Evolutionary conservation across 2,888 invertebrate species (phyloP).

Genomic region (Leptarthrus brevirostris): DNA sequence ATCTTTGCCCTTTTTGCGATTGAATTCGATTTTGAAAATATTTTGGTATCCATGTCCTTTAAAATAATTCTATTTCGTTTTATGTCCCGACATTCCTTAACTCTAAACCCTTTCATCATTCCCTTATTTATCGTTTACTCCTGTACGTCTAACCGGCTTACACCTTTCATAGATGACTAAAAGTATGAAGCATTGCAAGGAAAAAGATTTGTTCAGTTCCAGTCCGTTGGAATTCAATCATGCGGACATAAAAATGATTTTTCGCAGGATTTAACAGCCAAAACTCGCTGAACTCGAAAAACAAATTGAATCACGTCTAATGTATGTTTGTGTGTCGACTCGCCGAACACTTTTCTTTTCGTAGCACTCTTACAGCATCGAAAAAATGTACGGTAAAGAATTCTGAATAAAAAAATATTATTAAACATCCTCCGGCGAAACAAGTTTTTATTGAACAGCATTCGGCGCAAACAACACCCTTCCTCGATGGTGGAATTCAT

Average conservation of each 20-base stretch:
- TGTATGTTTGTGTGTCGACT: conserved; percentile 30
- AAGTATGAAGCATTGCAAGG: conserved; percentile 2
- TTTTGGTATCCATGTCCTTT: too few relatives aligned
- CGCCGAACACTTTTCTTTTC: neutral
- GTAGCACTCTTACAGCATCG: neutral
- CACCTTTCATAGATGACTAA: neutral
- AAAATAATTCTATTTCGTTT: too few relatives aligned
- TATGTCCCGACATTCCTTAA: too few relatives aligned
- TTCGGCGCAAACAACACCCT: neutral
- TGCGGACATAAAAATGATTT: conserved; percentile 51
- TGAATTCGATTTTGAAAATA: too few relatives aligned
- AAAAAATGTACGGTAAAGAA: neutral
- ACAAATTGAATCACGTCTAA: conserved; percentile 46
- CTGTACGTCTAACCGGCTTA: neutral
- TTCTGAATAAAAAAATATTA: conserved; percentile 27
- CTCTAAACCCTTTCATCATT: conserved; percentile 1
- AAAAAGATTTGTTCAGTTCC: conserved; percentile 39
- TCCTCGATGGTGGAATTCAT: too few relatives aligned
- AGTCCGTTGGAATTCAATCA: conserved; percentile 52
- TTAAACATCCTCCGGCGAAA: conserved; percentile 29
- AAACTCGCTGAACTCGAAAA: conserved; percentile 50
- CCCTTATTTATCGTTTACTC: conserved; percentile 4
- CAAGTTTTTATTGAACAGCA: conserved; percentile 45
- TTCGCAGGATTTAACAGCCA: conserved; percentile 50
- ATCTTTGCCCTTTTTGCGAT: too few relatives aligned